Percentiles rank a stretch among this genome's conserved stretches.
Conservation (phyloP, 2,797 vertebrate genomes). For the Phrynocephalus guinanensis region DNA sequence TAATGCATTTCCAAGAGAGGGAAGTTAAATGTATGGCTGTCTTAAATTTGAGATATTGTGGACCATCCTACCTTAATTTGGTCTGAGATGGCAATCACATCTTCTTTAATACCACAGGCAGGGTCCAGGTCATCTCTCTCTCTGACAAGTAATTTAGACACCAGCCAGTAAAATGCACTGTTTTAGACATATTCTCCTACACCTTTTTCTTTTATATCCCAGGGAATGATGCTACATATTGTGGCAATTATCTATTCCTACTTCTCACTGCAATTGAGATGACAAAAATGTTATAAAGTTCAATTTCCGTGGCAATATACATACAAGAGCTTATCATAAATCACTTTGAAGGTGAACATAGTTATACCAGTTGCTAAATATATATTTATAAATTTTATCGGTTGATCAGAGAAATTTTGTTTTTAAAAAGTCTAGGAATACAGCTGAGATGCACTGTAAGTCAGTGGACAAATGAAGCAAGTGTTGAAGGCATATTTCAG, state of each 20-base stretch:
- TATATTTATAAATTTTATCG: conserved; percentile 28
- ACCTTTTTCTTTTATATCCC: not conserved
- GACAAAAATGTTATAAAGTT: conserved; percentile 54
- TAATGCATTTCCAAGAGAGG: too few relatives aligned
- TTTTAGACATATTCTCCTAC: not conserved
- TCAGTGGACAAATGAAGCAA: conserved; percentile 50
- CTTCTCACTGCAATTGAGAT: not conserved
- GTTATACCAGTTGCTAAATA: conserved; percentile 39
- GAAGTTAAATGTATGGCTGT: too few relatives aligned
- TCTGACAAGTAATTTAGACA: not conserved
- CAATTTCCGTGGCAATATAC: conserved; percentile 30
- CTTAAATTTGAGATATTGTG: too few relatives aligned
- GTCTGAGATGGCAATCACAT: not conserved
- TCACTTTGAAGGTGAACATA: conserved; percentile 51
- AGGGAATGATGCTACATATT: conserved; percentile 5
- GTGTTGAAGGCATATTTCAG: not conserved
- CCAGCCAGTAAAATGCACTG: not conserved
- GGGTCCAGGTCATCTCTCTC: not conserved
- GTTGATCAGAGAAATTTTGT: not conserved
- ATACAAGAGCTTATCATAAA: conserved; percentile 53
- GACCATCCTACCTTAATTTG: too few relatives aligned
- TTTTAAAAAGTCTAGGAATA: conserved; percentile 1
- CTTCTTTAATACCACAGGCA: not conserved
- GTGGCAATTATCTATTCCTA: conserved; percentile 31
- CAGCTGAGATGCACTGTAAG: conserved; percentile 36